Conservation (phyloP, 2,888 invertebrate species). For the Odontocolon sp. region DNA sequence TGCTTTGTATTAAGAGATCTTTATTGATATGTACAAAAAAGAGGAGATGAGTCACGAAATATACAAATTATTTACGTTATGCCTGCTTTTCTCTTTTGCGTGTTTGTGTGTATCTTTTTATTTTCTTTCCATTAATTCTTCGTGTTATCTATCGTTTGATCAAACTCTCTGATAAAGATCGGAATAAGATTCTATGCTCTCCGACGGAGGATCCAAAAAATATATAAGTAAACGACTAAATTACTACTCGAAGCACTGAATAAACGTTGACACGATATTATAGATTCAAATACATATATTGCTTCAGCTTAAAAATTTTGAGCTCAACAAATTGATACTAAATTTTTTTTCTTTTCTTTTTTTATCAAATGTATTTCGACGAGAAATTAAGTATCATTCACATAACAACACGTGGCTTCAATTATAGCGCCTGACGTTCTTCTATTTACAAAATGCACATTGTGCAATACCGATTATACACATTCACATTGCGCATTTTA, state of each 20-base stretch:
- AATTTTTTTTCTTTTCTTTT: background rate
- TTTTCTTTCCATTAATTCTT: background rate
- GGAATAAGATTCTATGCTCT: constrained; percentile 3
- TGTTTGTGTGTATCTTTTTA: constrained; percentile 46
- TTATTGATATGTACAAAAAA: constrained; percentile 63
- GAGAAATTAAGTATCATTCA: constrained; percentile 14
- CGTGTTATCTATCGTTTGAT: background rate
- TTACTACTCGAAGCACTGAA: constrained; percentile 37
- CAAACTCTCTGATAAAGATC: background rate
- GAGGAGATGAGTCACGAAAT: constrained; percentile 60
- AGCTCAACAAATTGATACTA: constrained; percentile 1
- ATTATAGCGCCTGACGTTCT: background rate
- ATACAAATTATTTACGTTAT: constrained; percentile 69
- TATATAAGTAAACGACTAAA: constrained; percentile 9
- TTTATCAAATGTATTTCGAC: constrained; percentile 15
- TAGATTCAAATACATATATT: background rate
- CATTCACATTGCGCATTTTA: constrained; percentile 4
- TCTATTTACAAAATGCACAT: constrained; percentile 49
- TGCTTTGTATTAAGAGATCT: constrained; percentile 60
- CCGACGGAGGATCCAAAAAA: background rate
- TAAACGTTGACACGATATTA: constrained; percentile 41
- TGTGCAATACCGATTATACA: constrained; percentile 7
- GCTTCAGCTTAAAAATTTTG: background rate
- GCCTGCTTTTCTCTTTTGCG: constrained; percentile 59
- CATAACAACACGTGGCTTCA: background rate